These are phyloP conservation scores for Brachyptera risi DNA, from an alignment of 2,888 invertebrate species.

Conservation along the genomic window DNA sequence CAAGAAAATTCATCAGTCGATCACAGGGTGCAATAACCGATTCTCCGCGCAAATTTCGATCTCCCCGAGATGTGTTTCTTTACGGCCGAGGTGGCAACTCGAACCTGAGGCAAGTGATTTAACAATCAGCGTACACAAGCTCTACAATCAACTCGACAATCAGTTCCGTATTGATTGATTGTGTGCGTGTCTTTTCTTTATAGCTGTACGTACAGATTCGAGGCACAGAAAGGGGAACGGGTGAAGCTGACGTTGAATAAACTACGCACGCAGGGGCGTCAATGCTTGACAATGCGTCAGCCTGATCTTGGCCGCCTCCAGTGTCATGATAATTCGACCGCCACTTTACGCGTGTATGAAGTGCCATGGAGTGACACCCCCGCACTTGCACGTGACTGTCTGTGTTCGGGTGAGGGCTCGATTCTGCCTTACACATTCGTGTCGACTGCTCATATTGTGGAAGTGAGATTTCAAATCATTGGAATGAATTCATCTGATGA, in stretches of 20 bases:
- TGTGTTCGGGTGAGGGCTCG: slow-evolving; percentile 59
- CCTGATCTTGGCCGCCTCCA: slow-evolving; percentile 65
- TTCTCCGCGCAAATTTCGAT: slow-evolving; percentile 71
- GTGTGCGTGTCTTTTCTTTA: not conserved
- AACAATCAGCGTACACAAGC: slow-evolving; percentile 8
- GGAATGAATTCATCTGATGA: slow-evolving; percentile 84
- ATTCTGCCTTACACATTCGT: slow-evolving; percentile 68
- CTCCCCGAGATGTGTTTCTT: slow-evolving; percentile 77
- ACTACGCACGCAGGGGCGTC: slow-evolving; percentile 58
- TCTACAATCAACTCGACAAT: slow-evolving; percentile 1
- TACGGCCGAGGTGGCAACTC: slow-evolving; percentile 80
- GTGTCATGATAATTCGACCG: slow-evolving; percentile 66
- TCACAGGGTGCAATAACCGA: slow-evolving; percentile 51
- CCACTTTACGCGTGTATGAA: slow-evolving; percentile 69
- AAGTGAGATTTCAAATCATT: slow-evolving; percentile 74
- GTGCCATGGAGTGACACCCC: slow-evolving; percentile 69
- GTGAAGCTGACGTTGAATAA: slow-evolving; percentile 72
- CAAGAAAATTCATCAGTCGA: slow-evolving; percentile 67
- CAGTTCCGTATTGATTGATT: not conserved
- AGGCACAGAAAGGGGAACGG: slow-evolving; percentile 77
- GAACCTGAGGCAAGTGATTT: slow-evolving; percentile 63
- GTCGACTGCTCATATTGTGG: slow-evolving; percentile 70
- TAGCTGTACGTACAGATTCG: slow-evolving; percentile 84
- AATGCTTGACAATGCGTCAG: slow-evolving; percentile 32
- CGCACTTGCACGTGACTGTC: slow-evolving; percentile 55